Conservation (phyloP, 2,113 vertebrate species). For the Bucco capensis region DNA sequence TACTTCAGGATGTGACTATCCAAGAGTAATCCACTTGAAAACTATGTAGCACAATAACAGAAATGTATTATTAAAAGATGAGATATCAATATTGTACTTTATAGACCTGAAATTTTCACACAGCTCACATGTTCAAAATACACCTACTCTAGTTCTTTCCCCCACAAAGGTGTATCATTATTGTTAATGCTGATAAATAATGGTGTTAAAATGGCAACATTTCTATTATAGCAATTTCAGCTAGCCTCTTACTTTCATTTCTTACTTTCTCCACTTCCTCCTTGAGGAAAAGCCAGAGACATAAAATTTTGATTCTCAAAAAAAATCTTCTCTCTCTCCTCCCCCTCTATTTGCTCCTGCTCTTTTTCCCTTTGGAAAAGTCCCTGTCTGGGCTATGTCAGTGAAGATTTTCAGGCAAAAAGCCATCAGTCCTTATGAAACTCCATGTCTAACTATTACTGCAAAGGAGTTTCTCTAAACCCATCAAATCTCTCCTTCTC, state of each 20-base stretch:
- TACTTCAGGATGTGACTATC: background rate
- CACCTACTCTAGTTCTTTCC: background rate
- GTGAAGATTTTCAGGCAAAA: constrained; percentile 33
- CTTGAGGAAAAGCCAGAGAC: background rate
- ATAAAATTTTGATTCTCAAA: background rate
- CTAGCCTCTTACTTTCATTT: background rate
- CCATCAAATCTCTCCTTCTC: background rate
- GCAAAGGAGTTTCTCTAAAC: background rate
- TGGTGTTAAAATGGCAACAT: background rate
- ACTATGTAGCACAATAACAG: background rate
- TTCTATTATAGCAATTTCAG: background rate
- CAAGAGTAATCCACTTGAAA: background rate
- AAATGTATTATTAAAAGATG: background rate
- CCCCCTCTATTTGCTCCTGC: background rate
- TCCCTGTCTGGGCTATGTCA: constrained; percentile 29
- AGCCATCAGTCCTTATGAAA: constrained; percentile 23
- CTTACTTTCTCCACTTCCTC: background rate
- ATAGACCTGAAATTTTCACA: background rate
- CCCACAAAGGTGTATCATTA: background rate
- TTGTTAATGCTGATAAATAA: background rate
- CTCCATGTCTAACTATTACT: background rate
- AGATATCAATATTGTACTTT: background rate
- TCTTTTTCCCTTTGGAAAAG: constrained; percentile 23
- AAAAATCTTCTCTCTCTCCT: background rate
- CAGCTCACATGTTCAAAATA: background rate